Evolutionary conservation across 2,113 vertebrate species (phyloP).

Genomic region (Girardinichthys multiradiatus): DNA sequence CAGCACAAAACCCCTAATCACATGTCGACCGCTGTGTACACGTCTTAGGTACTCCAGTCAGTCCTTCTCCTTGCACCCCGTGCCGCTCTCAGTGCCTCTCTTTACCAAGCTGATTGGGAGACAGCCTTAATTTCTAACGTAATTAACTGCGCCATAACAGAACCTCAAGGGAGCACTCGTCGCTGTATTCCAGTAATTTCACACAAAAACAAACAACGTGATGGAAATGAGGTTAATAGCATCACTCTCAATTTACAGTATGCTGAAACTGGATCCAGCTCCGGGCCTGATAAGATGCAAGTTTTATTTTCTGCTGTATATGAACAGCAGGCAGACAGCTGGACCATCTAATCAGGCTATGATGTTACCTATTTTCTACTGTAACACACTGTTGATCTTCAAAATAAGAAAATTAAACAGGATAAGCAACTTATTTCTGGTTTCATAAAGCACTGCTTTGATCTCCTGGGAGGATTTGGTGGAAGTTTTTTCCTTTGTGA

Average conservation of each 20-base stretch:
- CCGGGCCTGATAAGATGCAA: slow-evolving; percentile 13
- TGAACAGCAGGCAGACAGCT: neutral
- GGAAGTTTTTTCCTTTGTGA: slow-evolving; percentile 12
- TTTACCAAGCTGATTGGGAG: slow-evolving; percentile 76
- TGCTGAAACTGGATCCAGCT: slow-evolving; percentile 14
- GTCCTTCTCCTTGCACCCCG: slow-evolving; percentile 86
- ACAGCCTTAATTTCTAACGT: slow-evolving; percentile 85
- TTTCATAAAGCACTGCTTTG: neutral
- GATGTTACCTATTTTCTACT: neutral
- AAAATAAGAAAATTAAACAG: slow-evolving; percentile 12
- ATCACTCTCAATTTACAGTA: slow-evolving; percentile 6
- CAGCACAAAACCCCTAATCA: slow-evolving; percentile 79
- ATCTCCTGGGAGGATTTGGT: neutral
- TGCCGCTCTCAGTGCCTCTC: slow-evolving; percentile 86
- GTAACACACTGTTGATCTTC: neutral
- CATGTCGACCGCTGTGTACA: slow-evolving; percentile 82
- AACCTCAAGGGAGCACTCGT: slow-evolving; percentile 34
- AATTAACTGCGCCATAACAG: slow-evolving; percentile 81
- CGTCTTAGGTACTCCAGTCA: slow-evolving; percentile 86
- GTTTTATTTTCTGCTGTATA: neutral
- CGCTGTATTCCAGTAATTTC: slow-evolving; percentile 37
- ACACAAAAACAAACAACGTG: slow-evolving; percentile 61
- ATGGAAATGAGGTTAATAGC: slow-evolving; percentile 66
- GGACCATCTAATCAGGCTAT: neutral
- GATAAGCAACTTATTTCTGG: neutral